Conservation (phyloP, 2,113 vertebrate species). For the Eurypyga helias region DNA sequence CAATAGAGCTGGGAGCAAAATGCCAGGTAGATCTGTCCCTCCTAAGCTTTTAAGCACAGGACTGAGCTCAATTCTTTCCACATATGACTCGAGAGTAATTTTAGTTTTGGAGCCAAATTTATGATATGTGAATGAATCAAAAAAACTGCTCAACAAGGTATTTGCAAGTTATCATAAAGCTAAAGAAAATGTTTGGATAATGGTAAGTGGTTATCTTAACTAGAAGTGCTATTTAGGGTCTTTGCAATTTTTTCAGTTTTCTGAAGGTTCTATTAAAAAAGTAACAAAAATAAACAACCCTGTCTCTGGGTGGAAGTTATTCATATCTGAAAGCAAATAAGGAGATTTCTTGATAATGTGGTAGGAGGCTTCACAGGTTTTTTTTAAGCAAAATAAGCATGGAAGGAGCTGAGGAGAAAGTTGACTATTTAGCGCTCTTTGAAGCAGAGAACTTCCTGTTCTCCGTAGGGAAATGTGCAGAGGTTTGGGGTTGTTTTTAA, state of each 20-base stretch:
- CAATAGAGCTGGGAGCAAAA: not conserved
- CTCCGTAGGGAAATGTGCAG: not conserved
- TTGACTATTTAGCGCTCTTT: not conserved
- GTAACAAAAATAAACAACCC: not conserved
- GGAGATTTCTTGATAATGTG: not conserved
- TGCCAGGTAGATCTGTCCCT: not conserved
- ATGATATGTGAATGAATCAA: not conserved
- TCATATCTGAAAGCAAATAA: not conserved
- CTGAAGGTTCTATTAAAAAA: not conserved
- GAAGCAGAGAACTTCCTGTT: not conserved
- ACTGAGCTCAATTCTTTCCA: not conserved
- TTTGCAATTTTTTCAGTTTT: not conserved
- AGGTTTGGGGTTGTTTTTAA: not conserved
- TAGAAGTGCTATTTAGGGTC: not conserved
- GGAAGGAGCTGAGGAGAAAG: not conserved
- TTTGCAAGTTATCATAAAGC: not conserved
- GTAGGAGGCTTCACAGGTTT: not conserved
- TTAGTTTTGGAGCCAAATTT: not conserved
- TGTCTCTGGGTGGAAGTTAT: not conserved
- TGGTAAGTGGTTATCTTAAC: not conserved
- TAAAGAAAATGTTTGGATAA: not conserved
- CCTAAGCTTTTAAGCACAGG: not conserved
- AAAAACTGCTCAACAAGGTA: not conserved
- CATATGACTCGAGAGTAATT: not conserved
- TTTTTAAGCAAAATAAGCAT: not conserved